A percentile compares a stretch with the other conserved stretches of the same genome.
phyloP scores from a whole-genome alignment of 1,140 invertebrate genomes.

The Globodera ellingtonae region DNA sequence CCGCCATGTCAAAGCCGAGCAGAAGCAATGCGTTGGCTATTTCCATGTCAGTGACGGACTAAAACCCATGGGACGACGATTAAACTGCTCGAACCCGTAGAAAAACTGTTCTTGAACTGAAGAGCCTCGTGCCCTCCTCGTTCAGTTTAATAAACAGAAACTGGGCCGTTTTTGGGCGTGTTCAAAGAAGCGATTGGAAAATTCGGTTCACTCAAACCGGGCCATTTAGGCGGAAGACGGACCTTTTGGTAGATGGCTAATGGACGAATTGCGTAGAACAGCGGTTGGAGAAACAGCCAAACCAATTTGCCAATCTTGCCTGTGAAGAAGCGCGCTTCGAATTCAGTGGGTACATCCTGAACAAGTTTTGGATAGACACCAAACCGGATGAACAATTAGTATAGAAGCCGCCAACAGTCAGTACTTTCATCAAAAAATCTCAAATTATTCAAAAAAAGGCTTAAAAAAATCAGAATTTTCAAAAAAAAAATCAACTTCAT shows the following conservation, averaged over 20 bases:
- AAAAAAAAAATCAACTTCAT: neutral
- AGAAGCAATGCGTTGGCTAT: slow-evolving; percentile 84
- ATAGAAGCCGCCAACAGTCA: too few relatives aligned
- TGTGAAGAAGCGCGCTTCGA: slow-evolving; percentile 90
- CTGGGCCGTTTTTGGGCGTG: too few relatives aligned
- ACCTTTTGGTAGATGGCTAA: slow-evolving; percentile 84
- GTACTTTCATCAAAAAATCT: too few relatives aligned
- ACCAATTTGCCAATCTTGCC: slow-evolving; percentile 89
- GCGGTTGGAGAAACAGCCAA: slow-evolving; percentile 90
- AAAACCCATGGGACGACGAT: slow-evolving; percentile 17
- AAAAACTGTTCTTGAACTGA: too few relatives aligned
- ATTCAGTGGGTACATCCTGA: slow-evolving; percentile 82
- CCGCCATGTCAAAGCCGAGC: slow-evolving; percentile 68
- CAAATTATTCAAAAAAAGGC: too few relatives aligned
- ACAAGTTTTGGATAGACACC: slow-evolving; percentile 3
- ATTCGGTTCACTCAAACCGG: too few relatives aligned
- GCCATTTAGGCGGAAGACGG: neutral
- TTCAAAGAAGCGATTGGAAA: too few relatives aligned
- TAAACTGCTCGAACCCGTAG: too few relatives aligned
- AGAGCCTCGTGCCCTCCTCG: too few relatives aligned
- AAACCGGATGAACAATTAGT: too few relatives aligned
- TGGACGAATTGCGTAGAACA: slow-evolving; percentile 93
- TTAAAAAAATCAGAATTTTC: too few relatives aligned
- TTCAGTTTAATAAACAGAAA: too few relatives aligned
- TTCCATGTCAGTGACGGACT: slow-evolving; percentile 77